Percentiles rank a stretch among this genome's conserved stretches.
Evolutionary conservation across 2,888 invertebrate species (phyloP).

Genomic region (Orthosia incerta): DNA sequence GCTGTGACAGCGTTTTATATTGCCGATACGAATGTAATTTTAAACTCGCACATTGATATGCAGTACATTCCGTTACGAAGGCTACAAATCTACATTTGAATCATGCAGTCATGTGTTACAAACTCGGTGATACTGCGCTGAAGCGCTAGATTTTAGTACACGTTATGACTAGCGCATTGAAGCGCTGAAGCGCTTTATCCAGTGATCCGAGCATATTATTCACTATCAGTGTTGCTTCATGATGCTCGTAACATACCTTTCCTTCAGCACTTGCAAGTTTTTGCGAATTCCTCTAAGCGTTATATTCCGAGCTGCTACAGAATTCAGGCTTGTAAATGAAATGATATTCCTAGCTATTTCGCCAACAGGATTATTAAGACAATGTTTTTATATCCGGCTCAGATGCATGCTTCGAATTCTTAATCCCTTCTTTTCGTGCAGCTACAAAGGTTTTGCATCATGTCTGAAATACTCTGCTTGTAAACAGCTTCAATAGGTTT

Average conservation of each 20-base stretch:
- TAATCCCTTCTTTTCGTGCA: neutral
- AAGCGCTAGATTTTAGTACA: neutral
- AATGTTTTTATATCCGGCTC: neutral
- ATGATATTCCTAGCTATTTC: neutral
- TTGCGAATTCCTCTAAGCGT: neutral
- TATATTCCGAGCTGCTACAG: neutral
- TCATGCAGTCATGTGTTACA: constrained; percentile 13
- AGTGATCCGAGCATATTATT: constrained; percentile 31
- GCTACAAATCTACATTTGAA: neutral
- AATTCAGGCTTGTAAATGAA: neutral
- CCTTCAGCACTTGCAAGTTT: neutral
- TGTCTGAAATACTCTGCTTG: neutral
- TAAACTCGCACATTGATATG: neutral
- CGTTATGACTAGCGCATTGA: neutral
- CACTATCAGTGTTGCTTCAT: neutral
- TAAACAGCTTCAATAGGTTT: neutral
- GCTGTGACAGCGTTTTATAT: neutral
- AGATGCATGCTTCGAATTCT: neutral
- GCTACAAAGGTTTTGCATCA: neutral
- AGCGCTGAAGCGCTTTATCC: neutral
- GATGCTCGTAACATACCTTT: neutral
- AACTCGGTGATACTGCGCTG: neutral
- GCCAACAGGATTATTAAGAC: neutral
- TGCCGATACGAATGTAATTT: neutral
- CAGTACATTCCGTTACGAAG: neutral